A percentile compares a stretch with the other conserved stretches of the same genome.
phyloP scores from a whole-genome alignment of 2,797 vertebrate genomes.

The Amblyopsis hoosieri region DNA sequence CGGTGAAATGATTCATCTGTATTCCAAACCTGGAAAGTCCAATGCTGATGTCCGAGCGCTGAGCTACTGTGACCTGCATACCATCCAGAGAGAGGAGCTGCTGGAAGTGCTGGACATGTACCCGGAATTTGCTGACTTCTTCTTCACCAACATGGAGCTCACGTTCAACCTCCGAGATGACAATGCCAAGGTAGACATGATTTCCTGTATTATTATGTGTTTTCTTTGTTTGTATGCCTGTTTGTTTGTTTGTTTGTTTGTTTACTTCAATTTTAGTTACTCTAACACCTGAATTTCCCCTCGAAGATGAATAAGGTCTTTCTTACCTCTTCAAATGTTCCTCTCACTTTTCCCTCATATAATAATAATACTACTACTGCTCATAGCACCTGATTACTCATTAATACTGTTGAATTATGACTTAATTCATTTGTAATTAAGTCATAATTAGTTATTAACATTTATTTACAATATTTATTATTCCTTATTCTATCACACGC shows the following conservation, averaged over 20 bases:
- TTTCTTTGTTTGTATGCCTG: neutral
- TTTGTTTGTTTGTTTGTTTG: neutral
- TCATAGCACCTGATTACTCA: constrained; percentile 17
- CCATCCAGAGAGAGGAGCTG: constrained; percentile 94
- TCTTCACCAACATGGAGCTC: constrained; percentile 94
- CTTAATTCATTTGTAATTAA: no score
- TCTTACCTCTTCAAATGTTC: neutral
- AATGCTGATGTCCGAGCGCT: constrained; percentile 96
- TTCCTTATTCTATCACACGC: constrained; percentile 23
- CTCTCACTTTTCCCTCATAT: neutral
- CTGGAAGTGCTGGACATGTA: constrained; percentile 98
- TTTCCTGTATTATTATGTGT: neutral
- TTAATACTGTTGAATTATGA: no score
- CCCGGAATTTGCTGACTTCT: constrained; percentile 95
- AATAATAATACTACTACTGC: neutral
- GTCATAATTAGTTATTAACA: no score
- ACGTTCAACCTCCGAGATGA: constrained; percentile 98
- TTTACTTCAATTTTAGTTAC: neutral
- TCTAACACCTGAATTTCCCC: no score
- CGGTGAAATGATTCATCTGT: constrained; percentile 97
- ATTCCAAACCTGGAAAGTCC: constrained; percentile 94
- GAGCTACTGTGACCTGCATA: constrained; percentile 97
- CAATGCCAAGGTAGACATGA: constrained; percentile 79
- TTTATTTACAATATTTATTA: constrained; percentile 1
- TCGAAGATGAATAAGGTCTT: no score